Evolutionary conservation across 2,888 invertebrate genomes (phyloP), one percentile per base, ranked within the genome.

Genomic region (Clitarchus hookeri): DNA sequence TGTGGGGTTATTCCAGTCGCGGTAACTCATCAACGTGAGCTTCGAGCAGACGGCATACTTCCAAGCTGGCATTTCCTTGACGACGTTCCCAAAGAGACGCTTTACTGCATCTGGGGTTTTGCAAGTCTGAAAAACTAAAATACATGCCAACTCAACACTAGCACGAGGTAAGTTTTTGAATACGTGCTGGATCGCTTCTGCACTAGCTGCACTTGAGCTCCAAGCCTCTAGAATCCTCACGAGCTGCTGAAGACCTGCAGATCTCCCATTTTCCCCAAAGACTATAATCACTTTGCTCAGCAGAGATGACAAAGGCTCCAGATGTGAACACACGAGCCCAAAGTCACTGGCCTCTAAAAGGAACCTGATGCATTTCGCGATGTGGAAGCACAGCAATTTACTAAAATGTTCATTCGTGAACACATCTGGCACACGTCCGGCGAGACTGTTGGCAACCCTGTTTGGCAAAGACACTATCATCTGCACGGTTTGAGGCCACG

Each of bases 361-460:
- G 89, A 95, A 95, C 89, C 94, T 93, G 0, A 96, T 90, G 0
- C 93, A 91, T 89, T 94, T 93, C 0, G 95, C 89, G 6, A 95
- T 90, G 88, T 95, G 95, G 87, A 93, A 93, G 44, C 94, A 91
- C 0, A 96, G 89, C 82, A 94, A 91, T 85, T 93, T 94, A 0
- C 94, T 92, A 90, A 94, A 96, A 36, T 92, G 92, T 25, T 93
- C 92, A 0, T 93, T 92, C 0, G 93, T 91, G 89, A 95, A 96
- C 26, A 93, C 92, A 87, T 93, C 92, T 0, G 94, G 93, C 9
- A 94, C 92, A 53, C 93, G 91, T 0, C 91, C 92, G 87, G 94
- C 91, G 48, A 95, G 89, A 89, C 93, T 93, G 90, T 97, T 97
- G 13, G 96, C 95, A 80, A 97, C 91, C 88, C 95, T 92, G 89